Conservation (phyloP, 2,888 invertebrate genomes). For the Ochropleura leucogaster region DNA sequence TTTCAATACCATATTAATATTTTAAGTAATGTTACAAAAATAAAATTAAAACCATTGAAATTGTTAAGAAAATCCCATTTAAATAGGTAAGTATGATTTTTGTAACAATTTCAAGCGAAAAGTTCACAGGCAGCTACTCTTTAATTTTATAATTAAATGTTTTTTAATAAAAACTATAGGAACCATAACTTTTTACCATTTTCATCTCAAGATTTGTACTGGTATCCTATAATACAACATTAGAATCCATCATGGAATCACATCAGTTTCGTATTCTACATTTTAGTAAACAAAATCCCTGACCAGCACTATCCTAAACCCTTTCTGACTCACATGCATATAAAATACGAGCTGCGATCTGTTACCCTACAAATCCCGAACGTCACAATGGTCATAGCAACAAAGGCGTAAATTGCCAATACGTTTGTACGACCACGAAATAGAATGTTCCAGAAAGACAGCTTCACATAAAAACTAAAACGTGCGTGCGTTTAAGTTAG, state of each 20-base stretch:
- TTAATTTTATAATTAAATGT: too few species aligned
- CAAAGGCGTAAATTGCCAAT: constrained; percentile 43
- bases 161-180: too few species aligned
- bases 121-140: too few species aligned
- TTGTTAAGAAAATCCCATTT: too few species aligned
- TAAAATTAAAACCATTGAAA: too few species aligned
- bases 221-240: neutral
- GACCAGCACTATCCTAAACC: neutral
- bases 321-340: constrained; percentile 13
- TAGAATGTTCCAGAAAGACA: neutral
- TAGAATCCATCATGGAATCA: neutral
- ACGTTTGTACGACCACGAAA: neutral
- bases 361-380: constrained; percentile 35
- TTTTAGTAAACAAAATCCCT: constrained; percentile 24
- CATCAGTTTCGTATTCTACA: neutral
- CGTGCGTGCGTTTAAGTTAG: too few species aligned
- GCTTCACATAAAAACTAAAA: neutral
- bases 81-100: too few species aligned
- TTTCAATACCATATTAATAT: too few species aligned
- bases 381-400: constrained; percentile 36
- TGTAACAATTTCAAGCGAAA: too few species aligned
- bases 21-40: too few species aligned
- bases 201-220: neutral
- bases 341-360: constrained; percentile 20
- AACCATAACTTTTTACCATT: too few species aligned